phyloP scores from a whole-genome alignment of 1,140 invertebrate species.

The Leptoteleia sp. region DNA sequence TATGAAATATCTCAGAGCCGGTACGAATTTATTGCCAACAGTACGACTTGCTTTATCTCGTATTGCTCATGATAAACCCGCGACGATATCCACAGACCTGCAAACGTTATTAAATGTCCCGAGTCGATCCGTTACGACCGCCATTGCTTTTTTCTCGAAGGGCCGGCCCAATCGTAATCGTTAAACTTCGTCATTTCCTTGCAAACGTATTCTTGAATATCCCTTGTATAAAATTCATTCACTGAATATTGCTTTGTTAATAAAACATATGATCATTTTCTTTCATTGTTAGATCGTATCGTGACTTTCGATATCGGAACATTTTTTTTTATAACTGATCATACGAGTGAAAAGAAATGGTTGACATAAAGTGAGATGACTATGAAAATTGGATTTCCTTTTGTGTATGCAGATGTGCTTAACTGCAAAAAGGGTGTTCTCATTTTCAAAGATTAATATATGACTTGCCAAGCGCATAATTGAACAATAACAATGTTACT shows the following conservation, averaged over 20 bases:
- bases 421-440: no score
- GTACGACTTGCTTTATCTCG: conserved; percentile 79
- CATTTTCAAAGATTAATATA: no score
- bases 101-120: conserved; percentile 66
- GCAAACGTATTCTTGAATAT: conserved; percentile 57
- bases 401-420: no score
- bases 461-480: no score
- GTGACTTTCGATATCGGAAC: conserved; percentile 5
- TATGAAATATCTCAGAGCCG: conserved; percentile 80
- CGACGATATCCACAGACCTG: conserved; percentile 74
- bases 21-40: conserved; percentile 80
- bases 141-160: conserved; percentile 57
- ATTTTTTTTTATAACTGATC: neutral
- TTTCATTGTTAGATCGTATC: conserved; percentile 11
- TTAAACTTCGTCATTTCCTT: conserved; percentile 55
- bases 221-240: conserved; percentile 58
- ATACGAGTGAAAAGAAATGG: no score
- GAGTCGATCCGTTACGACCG: conserved; percentile 55
- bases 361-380: no score
- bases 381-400: no score
- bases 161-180: conserved; percentile 52
- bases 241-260: conserved; percentile 58
- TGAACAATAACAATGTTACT: no score
- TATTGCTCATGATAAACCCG: conserved; percentile 81
- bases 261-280: conserved; percentile 57